These are phyloP conservation scores for Vulpes vulpes DNA, from an alignment of 2,113 vertebrate species.

Conservation along the genomic window DNA sequence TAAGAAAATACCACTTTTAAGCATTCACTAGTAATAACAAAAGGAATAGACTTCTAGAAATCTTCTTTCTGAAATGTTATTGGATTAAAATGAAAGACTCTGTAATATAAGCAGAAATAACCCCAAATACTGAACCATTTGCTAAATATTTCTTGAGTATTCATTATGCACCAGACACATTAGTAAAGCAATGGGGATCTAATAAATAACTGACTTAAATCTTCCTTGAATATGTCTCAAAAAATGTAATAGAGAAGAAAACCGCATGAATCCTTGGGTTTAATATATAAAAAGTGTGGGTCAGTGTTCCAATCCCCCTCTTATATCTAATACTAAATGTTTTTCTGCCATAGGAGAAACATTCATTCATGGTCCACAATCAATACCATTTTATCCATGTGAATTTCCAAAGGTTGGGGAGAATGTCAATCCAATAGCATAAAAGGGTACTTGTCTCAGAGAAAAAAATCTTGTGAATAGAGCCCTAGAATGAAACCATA, in stretches of 20 bases:
- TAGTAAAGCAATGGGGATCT: not conserved
- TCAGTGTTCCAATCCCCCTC: not conserved
- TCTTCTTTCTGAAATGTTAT: not conserved
- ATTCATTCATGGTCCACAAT: not conserved
- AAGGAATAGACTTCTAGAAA: not conserved
- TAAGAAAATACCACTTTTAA: conserved; percentile 52
- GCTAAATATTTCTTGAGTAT: not conserved
- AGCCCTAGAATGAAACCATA: not conserved
- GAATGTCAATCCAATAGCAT: not conserved
- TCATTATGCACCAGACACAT: not conserved
- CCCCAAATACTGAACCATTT: not conserved
- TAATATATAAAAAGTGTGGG: not conserved
- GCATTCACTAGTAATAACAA: not conserved
- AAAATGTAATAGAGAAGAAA: conserved; percentile 25
- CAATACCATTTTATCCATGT: conserved; percentile 19
- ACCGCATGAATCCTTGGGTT: not conserved
- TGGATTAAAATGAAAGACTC: conserved; percentile 26
- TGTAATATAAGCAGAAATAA: conserved; percentile 39
- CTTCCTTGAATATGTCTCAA: not conserved
- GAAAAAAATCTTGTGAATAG: not conserved
- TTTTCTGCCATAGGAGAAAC: conserved; percentile 1
- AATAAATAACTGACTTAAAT: conserved; percentile 39
- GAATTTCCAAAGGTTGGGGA: not conserved
- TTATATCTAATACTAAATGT: not conserved
- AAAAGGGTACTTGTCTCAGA: conserved; percentile 24